Evolutionary conservation across 2,888 invertebrate species (phyloP).

Genomic region (Monopis laevigella): DNA sequence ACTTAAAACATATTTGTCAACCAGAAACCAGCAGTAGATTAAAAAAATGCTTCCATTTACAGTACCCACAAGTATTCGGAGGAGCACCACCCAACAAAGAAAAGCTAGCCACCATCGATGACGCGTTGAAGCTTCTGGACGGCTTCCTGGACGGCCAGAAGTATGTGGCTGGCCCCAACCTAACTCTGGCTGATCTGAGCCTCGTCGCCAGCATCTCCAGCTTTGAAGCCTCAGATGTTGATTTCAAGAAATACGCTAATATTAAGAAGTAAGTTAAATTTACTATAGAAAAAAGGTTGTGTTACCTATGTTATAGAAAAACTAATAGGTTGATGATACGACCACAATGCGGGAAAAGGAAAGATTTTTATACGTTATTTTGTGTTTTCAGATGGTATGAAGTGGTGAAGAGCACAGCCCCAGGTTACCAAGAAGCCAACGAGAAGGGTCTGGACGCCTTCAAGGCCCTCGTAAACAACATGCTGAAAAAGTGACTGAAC

Average conservation of each 20-base stretch:
- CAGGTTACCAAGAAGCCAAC: conserved; percentile 65
- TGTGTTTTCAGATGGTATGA: conserved; percentile 48
- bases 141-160: conserved; percentile 75
- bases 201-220: conserved; percentile 75
- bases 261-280: conserved; percentile 51
- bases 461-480: conserved; percentile 52
- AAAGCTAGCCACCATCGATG: conserved; percentile 73
- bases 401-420: conserved; percentile 45
- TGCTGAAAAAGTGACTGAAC: conserved; percentile 45
- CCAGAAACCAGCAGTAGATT: too few relatives aligned
- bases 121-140: conserved; percentile 74
- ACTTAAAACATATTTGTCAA: too few relatives aligned
- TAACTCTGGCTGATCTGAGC: conserved; percentile 82
- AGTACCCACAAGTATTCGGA: conserved; percentile 72
- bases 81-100: conserved; percentile 72
- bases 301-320: too few relatives aligned
- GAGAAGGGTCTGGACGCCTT: conserved; percentile 64
- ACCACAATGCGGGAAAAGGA: too few relatives aligned
- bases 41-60: conserved; percentile 10
- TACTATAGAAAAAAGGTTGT: not conserved
- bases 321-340: too few relatives aligned
- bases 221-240: conserved; percentile 72
- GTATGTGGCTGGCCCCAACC: conserved; percentile 75
- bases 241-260: conserved; percentile 75
- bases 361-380: too few relatives aligned